Evolutionary conservation across 2,888 invertebrate genomes (phyloP), one percentile per base, ranked within the genome.

Genomic region (Dolomedes plantarius): DNA sequence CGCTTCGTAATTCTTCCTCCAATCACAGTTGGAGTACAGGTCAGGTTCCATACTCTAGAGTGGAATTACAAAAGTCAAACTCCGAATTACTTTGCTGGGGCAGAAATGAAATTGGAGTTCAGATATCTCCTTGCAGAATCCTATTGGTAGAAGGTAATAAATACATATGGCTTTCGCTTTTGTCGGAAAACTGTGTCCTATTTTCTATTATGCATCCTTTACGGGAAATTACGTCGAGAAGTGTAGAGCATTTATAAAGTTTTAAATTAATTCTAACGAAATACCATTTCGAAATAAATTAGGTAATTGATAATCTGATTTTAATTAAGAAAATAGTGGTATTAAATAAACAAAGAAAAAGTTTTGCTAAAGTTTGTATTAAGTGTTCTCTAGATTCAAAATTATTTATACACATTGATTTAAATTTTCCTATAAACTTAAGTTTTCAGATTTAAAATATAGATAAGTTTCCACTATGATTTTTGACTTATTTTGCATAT

Each of bases 71-170:
- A 23, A 56, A 36, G n/a, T 29, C 31, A 9, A 87, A 85, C 85
- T 76, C 88, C 36, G 89, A 89, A 88, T 89, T 89, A 86, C 89
- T 78, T 31, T 86, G 79, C 56, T 80, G 77, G 80, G 86, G 78
- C 13, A 27, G 39, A 46, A 86, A 86, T 65, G 78, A 36, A 19
- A 46, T 86, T n/a, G 85, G 85, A 3, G 11, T 32, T 9, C 85
- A 86, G 32, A 69, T 41, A 7, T 16, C 19, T 11, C 74, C 85
- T 0, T 86, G 85, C n/a, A 68, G 28, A 27, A n/a, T 73, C 3
- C 31, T 19, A 11, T 13, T 68, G 2, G 27, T 13, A 19, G 16
- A n/a, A 76, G 76, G 82, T 65, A 74, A 19, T n/a, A 11, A n/a
- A n/a, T 6, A 13, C 16, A 32, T n/a, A 1, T n/a, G n/a, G 36